Base-by-base conservation (phyloP, 2,113 vertebrate genomes). In the Thomomys bottae region DNA sequence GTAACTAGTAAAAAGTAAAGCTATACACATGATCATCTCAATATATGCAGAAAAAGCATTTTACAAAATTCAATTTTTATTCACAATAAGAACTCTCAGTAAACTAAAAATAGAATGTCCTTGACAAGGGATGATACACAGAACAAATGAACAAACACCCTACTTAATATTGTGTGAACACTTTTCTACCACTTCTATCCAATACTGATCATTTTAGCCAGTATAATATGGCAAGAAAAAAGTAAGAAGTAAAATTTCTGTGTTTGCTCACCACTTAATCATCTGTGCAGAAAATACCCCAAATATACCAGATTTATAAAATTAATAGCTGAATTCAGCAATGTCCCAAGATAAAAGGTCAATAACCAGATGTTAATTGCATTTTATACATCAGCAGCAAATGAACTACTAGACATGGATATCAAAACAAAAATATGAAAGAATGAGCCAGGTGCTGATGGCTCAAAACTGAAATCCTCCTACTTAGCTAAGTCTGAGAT, bases 21-120 rank as follows among this genome's bases (percentile, higher is more conserved):
- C 12, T 38, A 77, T 10, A 54, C 49, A 54, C 49, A 64, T 40
- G 57, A 71, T 57, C 75, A 93, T 81, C 40, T 92, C 26, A 87
- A 42, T 87, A 61, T 21, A 59, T 59, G 6, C 21, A 72, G 71
- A 72, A 78, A 83, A 89, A 36, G 40, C 36, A 83, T 78, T 87
- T 90, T 64, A 87, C 26, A 92, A 87, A 89, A 67, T 36, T 77
- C 34, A 87, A 23, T 36, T 73, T 28, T n/a, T 17, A 81, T 90
- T 71, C 34, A 24, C 45, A 70, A 63, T 73, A 57, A 92, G 89
- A 87, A 38, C 59, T 72, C 72, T 72, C 42, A 78, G 71, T 23
- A 84, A 79, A 84, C 20, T 66, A 87, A 30, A 5, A 94, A 78
- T 59, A 87, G 64, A 91, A 66, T 63, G 18, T 5, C 23, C 24